Conservation (phyloP, 2,888 invertebrate species). For the Dichetophora obliterata region DNA sequence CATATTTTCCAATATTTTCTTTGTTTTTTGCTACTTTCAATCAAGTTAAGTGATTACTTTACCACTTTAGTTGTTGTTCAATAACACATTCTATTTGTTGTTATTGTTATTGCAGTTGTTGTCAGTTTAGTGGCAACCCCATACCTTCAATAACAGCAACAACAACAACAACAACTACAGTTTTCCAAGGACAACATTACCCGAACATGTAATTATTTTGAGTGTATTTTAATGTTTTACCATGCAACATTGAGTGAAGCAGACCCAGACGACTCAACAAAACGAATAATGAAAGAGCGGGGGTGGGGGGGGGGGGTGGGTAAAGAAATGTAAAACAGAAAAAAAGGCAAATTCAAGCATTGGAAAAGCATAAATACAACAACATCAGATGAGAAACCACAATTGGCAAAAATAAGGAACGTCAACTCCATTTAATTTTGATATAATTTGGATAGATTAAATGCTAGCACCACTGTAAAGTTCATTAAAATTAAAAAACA, state of each 20-base stretch:
- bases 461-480: no score
- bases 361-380: no score
- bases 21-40: slow-evolving; percentile 6
- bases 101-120: neutral
- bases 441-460: no score
- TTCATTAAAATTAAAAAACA: no score
- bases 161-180: slow-evolving; percentile 1
- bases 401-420: no score
- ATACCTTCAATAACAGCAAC: neutral
- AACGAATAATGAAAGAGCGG: no score
- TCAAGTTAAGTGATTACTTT: slow-evolving; percentile 27
- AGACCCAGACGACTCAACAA: no score
- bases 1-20: neutral
- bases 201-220: slow-evolving; percentile 31
- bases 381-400: no score
- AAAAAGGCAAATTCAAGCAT: no score
- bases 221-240: slow-evolving; percentile 30
- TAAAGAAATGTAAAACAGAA: no score
- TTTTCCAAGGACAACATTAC: slow-evolving; percentile 4
- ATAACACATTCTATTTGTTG: slow-evolving; percentile 8
- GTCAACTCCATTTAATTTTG: no score
- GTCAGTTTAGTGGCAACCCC: neutral
- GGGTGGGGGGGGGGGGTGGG: no score
- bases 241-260: neutral
- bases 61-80: neutral